A percentile compares a stretch with the other conserved stretches of the same genome.
Evolutionary conservation across 2,888 invertebrate genomes (phyloP).

Genomic region (Rhopalosiphum nymphaeae): DNA sequence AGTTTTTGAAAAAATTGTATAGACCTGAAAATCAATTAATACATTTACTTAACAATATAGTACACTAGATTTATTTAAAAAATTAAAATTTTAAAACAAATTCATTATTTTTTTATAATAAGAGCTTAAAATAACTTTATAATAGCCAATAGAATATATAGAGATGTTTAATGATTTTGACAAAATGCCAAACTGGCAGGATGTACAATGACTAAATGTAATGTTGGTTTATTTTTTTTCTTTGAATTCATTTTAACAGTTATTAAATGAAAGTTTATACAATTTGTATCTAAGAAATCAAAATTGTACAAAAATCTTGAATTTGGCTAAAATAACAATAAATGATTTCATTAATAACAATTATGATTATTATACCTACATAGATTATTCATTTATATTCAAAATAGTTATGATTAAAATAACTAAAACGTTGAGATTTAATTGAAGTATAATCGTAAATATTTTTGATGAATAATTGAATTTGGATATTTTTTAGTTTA

Average conservation of each 20-base stretch:
- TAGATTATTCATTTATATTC: background rate
- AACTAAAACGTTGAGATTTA: background rate
- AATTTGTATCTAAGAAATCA: background rate
- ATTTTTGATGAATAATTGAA: background rate
- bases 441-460: background rate
- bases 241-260: background rate
- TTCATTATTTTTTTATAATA: background rate
- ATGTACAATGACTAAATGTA: background rate
- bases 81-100: slow-evolving; percentile 3
- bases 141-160: background rate
- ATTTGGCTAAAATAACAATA: background rate
- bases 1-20: slow-evolving; percentile 95
- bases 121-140: slow-evolving; percentile 31
- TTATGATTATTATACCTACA: background rate
- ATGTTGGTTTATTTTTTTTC: background rate
- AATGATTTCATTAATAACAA: background rate
- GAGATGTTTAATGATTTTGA: slow-evolving; percentile 11
- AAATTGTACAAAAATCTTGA: background rate
- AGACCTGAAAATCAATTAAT: slow-evolving; percentile 79
- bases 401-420: background rate
- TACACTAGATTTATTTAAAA: background rate
- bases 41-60: background rate
- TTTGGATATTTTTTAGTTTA: background rate
- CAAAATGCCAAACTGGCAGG: slow-evolving; percentile 37
- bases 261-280: background rate